Evolutionary conservation across 2,113 vertebrate genomes (phyloP).

Genomic region (Mesitornis unicolor): DNA sequence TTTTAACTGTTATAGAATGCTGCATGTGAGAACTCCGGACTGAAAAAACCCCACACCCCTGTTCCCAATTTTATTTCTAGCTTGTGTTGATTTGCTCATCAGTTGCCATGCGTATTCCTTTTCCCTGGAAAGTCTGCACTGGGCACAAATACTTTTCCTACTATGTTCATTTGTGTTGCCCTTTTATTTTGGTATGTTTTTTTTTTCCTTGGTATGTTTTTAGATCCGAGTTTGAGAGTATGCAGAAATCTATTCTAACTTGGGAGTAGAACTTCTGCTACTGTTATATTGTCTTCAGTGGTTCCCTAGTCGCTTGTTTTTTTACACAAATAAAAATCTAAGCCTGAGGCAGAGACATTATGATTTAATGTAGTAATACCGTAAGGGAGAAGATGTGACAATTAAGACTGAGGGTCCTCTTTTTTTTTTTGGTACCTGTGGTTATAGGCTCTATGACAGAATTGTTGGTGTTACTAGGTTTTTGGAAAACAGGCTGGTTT

Average conservation of each 20-base stretch:
- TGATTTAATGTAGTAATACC: neutral
- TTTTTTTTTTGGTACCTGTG: neutral
- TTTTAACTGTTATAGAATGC: conserved; percentile 70
- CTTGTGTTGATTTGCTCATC: conserved; percentile 76
- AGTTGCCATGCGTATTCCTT: conserved; percentile 69
- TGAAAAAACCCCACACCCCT: conserved; percentile 62
- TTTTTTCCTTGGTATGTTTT: conserved; percentile 68
- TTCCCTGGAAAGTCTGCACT: conserved; percentile 70
- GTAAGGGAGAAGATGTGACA: neutral
- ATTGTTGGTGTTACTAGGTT: neutral
- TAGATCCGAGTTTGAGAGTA: conserved; percentile 30
- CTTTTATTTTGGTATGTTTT: conserved; percentile 67
- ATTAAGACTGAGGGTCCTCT: neutral
- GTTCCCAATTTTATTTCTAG: conserved; percentile 72
- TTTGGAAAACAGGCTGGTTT: neutral
- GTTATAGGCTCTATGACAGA: neutral
- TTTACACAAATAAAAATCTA: neutral
- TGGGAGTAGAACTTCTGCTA: conserved; percentile 36
- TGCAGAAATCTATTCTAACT: conserved; percentile 28
- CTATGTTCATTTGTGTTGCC: conserved; percentile 74
- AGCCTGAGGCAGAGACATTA: neutral
- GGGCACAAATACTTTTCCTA: conserved; percentile 70
- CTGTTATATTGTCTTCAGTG: conserved; percentile 42
- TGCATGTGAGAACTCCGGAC: conserved; percentile 74
- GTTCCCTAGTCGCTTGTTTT: neutral